phyloP scores from a whole-genome alignment of 2,113 vertebrate genomes.

The Percopsis transmontana region DNA sequence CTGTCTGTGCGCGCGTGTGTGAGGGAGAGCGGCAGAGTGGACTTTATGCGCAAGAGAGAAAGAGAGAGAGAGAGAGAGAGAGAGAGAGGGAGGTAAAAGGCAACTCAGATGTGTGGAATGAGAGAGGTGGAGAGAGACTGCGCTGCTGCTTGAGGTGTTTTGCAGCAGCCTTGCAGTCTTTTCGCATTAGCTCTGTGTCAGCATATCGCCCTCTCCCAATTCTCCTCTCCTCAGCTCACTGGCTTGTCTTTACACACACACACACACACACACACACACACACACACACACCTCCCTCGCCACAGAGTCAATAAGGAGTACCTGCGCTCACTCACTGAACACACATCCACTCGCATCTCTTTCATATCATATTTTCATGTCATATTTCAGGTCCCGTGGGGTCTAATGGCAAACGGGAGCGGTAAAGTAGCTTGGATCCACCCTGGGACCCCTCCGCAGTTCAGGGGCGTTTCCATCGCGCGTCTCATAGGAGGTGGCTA shows the following conservation, averaged over 20 bases:
- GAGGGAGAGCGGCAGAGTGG: neutral
- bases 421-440: conserved; percentile 53
- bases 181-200: conserved; percentile 40
- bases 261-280: neutral
- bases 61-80: conserved; percentile 3
- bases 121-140: neutral
- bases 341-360: conserved; percentile 3
- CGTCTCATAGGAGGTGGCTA: conserved; percentile 59
- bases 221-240: conserved; percentile 14
- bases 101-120: neutral
- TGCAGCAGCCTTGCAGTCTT: conserved; percentile 28
- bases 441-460: conserved; percentile 57
- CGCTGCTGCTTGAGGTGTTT: conserved; percentile 1
- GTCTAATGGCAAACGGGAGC: conserved; percentile 50
- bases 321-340: conserved; percentile 32
- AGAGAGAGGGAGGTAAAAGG: conserved; percentile 12
- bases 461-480: conserved; percentile 39
- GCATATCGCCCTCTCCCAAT: conserved; percentile 23
- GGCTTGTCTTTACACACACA: conserved; percentile 12
- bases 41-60: neutral
- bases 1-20: neutral
- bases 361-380: conserved; percentile 29
- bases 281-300: conserved; percentile 4
- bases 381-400: conserved; percentile 9
- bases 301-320: conserved; percentile 36